Conservation (phyloP, 2,888 invertebrate genomes). For the Hydroisotoma schaefferi region DNA sequence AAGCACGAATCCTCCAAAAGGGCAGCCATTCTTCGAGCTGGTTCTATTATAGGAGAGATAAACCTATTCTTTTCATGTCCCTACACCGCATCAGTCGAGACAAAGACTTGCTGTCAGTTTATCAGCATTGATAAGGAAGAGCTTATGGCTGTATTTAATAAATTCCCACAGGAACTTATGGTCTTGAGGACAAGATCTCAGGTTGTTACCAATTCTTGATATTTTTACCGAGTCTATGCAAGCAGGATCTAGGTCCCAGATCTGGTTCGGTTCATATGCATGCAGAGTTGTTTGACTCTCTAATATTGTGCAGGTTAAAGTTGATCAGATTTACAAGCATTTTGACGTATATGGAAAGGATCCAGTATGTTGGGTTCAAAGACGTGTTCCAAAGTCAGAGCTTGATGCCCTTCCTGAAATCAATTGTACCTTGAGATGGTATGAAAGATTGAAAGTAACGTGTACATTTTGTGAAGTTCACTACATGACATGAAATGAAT, state of each 20-base stretch:
- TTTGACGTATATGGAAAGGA: slow-evolving; percentile 26
- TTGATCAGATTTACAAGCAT: slow-evolving; percentile 17
- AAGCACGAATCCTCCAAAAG: slow-evolving; percentile 22
- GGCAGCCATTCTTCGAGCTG: slow-evolving; percentile 33
- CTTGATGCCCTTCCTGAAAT: slow-evolving; percentile 1
- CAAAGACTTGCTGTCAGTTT: slow-evolving; percentile 33
- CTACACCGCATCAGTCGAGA: slow-evolving; percentile 28
- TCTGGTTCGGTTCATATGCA: no score
- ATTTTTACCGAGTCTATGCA: neutral
- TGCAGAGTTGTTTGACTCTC: no score
- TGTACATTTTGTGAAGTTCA: no score
- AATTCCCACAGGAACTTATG: slow-evolving; percentile 21
- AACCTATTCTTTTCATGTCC: slow-evolving; percentile 38
- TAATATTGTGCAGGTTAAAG: no score
- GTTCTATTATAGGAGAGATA: slow-evolving; percentile 39
- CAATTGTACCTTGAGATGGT: slow-evolving; percentile 21
- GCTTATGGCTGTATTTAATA: slow-evolving; percentile 26
- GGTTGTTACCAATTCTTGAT: neutral
- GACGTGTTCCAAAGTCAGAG: neutral
- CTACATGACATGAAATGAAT: no score
- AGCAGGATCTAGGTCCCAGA: neutral
- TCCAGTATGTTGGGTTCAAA: slow-evolving; percentile 34
- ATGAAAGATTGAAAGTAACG: no score
- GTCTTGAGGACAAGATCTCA: slow-evolving; percentile 24
- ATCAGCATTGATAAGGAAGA: slow-evolving; percentile 34